Evolutionary conservation across 2,113 vertebrate species (phyloP).

Genomic region (Mormyrus iriodes): DNA sequence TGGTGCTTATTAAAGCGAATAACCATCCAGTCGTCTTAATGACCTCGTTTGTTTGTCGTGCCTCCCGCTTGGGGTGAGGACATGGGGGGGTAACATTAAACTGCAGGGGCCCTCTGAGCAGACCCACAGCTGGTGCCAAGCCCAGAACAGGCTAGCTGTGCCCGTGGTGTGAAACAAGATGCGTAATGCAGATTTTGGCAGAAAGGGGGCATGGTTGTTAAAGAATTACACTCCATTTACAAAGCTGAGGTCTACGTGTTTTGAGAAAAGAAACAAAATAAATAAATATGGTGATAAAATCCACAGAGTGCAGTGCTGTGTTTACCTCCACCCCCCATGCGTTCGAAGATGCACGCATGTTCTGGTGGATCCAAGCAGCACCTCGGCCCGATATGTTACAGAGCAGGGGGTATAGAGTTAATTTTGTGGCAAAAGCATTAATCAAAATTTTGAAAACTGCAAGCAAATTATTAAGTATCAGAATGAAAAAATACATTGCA

Average conservation of each 20-base stretch:
- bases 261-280: neutral
- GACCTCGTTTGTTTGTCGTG: constrained; percentile 7
- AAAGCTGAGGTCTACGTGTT: neutral
- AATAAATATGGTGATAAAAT: neutral
- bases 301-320: neutral
- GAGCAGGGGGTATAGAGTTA: no score
- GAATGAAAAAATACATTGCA: no score
- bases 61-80: neutral
- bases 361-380: neutral
- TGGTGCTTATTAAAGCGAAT: constrained; percentile 12
- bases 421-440: no score
- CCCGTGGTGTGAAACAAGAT: neutral
- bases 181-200: neutral
- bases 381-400: neutral
- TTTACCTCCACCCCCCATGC: neutral
- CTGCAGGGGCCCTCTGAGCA: neutral
- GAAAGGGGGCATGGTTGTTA: neutral
- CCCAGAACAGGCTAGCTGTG: neutral
- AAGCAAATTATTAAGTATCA: no score
- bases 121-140: neutral
- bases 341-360: neutral
- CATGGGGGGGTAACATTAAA: neutral
- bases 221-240: neutral
- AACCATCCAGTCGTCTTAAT: constrained; percentile 13
- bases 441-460: no score